Evolutionary conservation across 2,888 invertebrate genomes (phyloP), one percentile per base, ranked within the genome.

Genomic region (Physocephala rufipes): DNA sequence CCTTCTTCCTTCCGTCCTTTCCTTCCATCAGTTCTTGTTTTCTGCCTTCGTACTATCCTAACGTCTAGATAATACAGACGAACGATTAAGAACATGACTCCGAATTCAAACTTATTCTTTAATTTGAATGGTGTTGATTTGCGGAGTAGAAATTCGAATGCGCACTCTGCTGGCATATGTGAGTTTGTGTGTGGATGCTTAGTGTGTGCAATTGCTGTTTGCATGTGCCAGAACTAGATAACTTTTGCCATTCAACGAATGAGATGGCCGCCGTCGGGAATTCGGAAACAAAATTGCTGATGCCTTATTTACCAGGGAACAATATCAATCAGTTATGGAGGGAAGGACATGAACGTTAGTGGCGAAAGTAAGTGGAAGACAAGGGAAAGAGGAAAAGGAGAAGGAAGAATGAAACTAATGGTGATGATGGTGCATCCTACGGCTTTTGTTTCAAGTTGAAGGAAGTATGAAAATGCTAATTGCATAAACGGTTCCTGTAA

Each of bases 401-500:
- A n/a, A n/a, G n/a, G n/a, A n/a, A n/a, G n/a, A n/a, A n/a, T n/a
- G n/a, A n/a, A n/a, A n/a, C n/a, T 36, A 4, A 7, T 36, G 36
- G 36, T 9, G 36, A 36, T 36, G 36, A 9, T 36, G 36, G 5
- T 36, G 36, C 36, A 36, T 36, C 36, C 5, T 36, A 36, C n/a
- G n/a, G 36, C n/a, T 28, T 1, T 1, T 16, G 51, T 28, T 51
- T 16, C 12, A 65, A 65, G 28, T 65, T 30, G 30, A 30, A 51
- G 58, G 16, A 43, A 58, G 62, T 62, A 43, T 49, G 24, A 49
- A 62, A 59, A 68, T 68, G 68, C 68, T 62, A 68, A 68, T 68
- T 36, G 30, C 36, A 62, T 26, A 30, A 36, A 13, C 28, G 55
- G 58, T 49, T 68, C 67, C 68, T 68, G 62, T 62, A 75, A 79